These are phyloP conservation scores for Sardina pilchardus DNA, from an alignment of 2,113 vertebrate species.

Conservation along the genomic window DNA sequence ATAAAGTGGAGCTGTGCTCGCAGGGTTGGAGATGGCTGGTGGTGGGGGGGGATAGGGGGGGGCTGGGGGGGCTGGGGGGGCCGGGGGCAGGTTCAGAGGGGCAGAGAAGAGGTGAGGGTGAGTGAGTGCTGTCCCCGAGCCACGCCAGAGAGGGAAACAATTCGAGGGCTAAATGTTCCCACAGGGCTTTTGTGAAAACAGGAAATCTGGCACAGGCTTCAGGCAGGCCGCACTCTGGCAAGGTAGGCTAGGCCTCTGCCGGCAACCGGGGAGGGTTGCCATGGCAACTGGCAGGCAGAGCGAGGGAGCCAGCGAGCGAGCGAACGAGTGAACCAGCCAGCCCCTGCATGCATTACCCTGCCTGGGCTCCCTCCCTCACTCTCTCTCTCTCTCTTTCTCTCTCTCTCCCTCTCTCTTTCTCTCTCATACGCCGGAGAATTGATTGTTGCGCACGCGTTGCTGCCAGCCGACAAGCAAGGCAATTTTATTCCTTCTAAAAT, in stretches of 20 bases:
- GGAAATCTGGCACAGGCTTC: slow-evolving; percentile 55
- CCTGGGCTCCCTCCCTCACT: slow-evolving; percentile 14
- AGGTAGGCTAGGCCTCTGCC: slow-evolving; percentile 41
- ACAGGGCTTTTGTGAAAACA: slow-evolving; percentile 55
- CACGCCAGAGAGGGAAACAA: slow-evolving; percentile 42
- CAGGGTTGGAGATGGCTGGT: background rate
- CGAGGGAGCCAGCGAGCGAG: background rate
- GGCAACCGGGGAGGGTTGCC: slow-evolving; percentile 40
- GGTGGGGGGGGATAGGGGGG: background rate
- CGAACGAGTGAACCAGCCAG: background rate
- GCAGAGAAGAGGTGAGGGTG: background rate
- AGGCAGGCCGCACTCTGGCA: slow-evolving; percentile 40
- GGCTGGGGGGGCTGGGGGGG: slow-evolving; percentile 6
- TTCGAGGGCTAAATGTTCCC: slow-evolving; percentile 49
- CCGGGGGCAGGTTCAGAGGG: background rate
- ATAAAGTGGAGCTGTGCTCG: background rate
- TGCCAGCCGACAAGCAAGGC: slow-evolving; percentile 28
- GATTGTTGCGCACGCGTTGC: slow-evolving; percentile 40
- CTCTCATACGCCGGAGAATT: slow-evolving; percentile 28
- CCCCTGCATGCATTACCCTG: slow-evolving; percentile 44
- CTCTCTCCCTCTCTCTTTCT: background rate
- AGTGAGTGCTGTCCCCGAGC: slow-evolving; percentile 26
- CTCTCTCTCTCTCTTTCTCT: slow-evolving; percentile 18
- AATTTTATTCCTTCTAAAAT: slow-evolving; percentile 35
- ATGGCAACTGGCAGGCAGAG: slow-evolving; percentile 55